Base-by-base conservation (phyloP, 2,888 invertebrate genomes). In the Blomia tropicalis region DNA sequence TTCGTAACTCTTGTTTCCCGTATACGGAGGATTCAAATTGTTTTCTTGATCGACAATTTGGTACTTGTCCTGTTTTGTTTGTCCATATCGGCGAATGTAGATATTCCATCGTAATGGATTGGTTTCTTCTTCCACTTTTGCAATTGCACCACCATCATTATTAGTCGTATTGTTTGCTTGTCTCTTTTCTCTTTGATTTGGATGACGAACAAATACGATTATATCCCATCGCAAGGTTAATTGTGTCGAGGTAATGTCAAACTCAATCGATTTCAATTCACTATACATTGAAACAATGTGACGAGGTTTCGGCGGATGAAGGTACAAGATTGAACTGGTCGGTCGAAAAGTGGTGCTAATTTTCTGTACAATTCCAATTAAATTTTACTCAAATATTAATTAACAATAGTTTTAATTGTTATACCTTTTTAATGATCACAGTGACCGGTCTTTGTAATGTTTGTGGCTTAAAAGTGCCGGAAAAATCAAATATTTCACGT, bases 221-320 rank as follows among this genome's bases (percentile, higher is more conserved):
- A 47, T n/a, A 25, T 22, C 14, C 51, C 51, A 47, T 11, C 51
- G 7, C 27, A 47, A 31, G 14, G 56, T 56, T 4, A 56, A 23
- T 2, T 51, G 14, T 22, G 19, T 14, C 22, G 19, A n/a, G 17
- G 32, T 56, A 14, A 19, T 1, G 19, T 56, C 3, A 31, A 29
- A n/a, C 29, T 30, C 56, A 30, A 56, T 56, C 19, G 56, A 56
- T 31, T 56, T 19, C 51, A 47, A 27, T 47, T 47, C 51, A 14
- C 7, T 11, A n/a, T 25, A 14, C 7, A 47, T 47, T 19, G 51
- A 47, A 11, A n/a, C 56, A 5, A 56, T 56, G 56, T 56, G 56
- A 19, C 36, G 31, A 2, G 56, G 56, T 31, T 56, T 56, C 23
- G 56, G 56, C 19, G 56, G 56, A 31, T n/a, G n/a, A 14, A 56